phyloP scores from a whole-genome alignment of 2,113 vertebrate species.

The Neolamprologus longior region DNA sequence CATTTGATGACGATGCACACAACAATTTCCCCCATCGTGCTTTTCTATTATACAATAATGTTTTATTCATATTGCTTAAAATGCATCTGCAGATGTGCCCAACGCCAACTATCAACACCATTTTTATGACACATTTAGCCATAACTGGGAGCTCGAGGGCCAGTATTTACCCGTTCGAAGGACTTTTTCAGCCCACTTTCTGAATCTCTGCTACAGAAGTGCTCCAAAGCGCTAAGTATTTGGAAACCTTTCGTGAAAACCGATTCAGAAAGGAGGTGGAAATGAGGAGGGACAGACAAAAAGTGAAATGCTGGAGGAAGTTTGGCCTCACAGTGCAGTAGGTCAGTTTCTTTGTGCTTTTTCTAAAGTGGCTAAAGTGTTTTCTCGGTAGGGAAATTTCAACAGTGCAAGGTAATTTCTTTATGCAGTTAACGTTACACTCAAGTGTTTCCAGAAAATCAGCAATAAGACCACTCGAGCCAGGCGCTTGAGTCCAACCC shows the following conservation, averaged over 20 bases:
- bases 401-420: not conserved
- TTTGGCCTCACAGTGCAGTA: not conserved
- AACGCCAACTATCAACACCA: not conserved
- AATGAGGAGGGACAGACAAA: not conserved
- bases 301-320: not conserved
- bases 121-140: not conserved
- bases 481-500: not conserved
- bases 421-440: not conserved
- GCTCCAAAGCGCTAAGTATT: not conserved
- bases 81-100: not conserved
- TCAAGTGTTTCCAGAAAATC: not conserved
- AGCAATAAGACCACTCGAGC: not conserved
- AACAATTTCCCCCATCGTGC: not conserved
- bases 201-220: not conserved
- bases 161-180: accelerated
- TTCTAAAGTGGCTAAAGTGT: not conserved
- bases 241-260: not conserved
- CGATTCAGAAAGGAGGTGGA: accelerated
- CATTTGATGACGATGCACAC: not conserved
- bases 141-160: not conserved
- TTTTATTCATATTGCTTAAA: not conserved
- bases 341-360: not conserved
- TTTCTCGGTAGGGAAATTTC: not conserved
- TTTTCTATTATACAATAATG: not conserved
- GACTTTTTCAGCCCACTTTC: not conserved